Evolutionary conservation across 2,888 invertebrate genomes (phyloP).

Genomic region (Halictus quadricinctus): DNA sequence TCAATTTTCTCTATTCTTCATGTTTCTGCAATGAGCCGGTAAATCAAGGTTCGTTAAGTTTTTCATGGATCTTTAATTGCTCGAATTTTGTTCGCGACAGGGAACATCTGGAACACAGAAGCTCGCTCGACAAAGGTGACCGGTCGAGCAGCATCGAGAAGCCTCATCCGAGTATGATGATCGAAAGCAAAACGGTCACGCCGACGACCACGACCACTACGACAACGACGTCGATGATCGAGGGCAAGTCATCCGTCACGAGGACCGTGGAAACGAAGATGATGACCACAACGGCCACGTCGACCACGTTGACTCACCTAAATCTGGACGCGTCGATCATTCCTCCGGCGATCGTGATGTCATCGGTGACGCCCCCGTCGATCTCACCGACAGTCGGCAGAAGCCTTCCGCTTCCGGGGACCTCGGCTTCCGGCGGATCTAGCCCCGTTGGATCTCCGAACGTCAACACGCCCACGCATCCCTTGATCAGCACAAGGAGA

Average conservation of each 20-base stretch:
- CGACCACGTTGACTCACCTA: slow-evolving; percentile 78
- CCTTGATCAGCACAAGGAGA: slow-evolving; percentile 85
- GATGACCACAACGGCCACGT: slow-evolving; percentile 78
- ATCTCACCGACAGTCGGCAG: slow-evolving; percentile 88
- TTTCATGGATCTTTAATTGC: background rate
- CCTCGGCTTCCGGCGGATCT: slow-evolving; percentile 83
- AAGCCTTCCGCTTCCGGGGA: slow-evolving; percentile 82
- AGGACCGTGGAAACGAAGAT: slow-evolving; percentile 78
- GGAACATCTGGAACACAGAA: slow-evolving; percentile 78
- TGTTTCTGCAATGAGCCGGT: no score
- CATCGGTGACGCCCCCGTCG: slow-evolving; percentile 92
- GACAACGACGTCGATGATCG: slow-evolving; percentile 82
- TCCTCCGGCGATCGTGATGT: slow-evolving; percentile 91
- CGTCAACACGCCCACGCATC: slow-evolving; percentile 83
- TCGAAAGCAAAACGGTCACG: slow-evolving; percentile 71
- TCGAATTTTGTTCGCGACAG: slow-evolving; percentile 57
- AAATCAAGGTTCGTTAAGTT: background rate
- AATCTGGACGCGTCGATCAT: slow-evolving; percentile 76
- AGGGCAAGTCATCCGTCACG: slow-evolving; percentile 56
- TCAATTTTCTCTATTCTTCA: no score
- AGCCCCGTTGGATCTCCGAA: slow-evolving; percentile 81
- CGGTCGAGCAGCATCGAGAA: slow-evolving; percentile 69
- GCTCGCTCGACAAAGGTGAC: slow-evolving; percentile 72
- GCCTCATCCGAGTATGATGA: slow-evolving; percentile 46
- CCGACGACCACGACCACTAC: slow-evolving; percentile 81